phyloP scores from a whole-genome alignment of 2,888 invertebrate genomes.

The Oscheius sp. region DNA sequence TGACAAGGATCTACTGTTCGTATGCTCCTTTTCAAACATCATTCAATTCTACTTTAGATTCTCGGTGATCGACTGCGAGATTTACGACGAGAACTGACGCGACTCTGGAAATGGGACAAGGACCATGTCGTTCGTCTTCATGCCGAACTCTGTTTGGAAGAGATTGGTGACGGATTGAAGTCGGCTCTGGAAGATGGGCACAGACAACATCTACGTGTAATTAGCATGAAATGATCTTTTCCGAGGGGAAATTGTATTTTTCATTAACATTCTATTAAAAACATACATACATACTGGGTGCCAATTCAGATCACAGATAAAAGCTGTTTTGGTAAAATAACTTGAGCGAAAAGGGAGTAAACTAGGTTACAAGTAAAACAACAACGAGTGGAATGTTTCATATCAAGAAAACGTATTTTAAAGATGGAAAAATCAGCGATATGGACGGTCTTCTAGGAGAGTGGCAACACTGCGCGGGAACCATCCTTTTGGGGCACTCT shows the following conservation, averaged over 20 bases:
- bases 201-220: slow-evolving; percentile 3
- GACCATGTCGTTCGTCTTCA: slow-evolving; percentile 66
- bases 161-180: slow-evolving; percentile 51
- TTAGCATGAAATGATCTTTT: not conserved
- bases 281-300: too few species aligned
- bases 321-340: too few species aligned
- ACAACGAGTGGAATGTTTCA: too few species aligned
- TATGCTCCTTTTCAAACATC: slow-evolving; percentile 23
- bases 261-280: too few species aligned
- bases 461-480: slow-evolving; percentile 43
- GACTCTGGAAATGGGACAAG: slow-evolving; percentile 51
- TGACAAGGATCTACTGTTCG: slow-evolving; percentile 40
- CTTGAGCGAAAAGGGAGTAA: too few species aligned
- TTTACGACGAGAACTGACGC: slow-evolving; percentile 41
- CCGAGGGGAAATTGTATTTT: not conserved
- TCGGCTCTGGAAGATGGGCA: slow-evolving; percentile 32
- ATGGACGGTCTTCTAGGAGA: slow-evolving; percentile 16
- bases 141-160: slow-evolving; percentile 63
- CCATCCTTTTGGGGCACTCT: slow-evolving; percentile 52
- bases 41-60: slow-evolving; percentile 40
- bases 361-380: too few species aligned
- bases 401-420: not conserved
- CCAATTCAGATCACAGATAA: too few species aligned
- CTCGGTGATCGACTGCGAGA: slow-evolving; percentile 47
- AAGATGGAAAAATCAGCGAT: not conserved